These are phyloP conservation scores for Liparis tanakae DNA, from an alignment of 2,797 vertebrate genomes.

Conservation along the genomic window DNA sequence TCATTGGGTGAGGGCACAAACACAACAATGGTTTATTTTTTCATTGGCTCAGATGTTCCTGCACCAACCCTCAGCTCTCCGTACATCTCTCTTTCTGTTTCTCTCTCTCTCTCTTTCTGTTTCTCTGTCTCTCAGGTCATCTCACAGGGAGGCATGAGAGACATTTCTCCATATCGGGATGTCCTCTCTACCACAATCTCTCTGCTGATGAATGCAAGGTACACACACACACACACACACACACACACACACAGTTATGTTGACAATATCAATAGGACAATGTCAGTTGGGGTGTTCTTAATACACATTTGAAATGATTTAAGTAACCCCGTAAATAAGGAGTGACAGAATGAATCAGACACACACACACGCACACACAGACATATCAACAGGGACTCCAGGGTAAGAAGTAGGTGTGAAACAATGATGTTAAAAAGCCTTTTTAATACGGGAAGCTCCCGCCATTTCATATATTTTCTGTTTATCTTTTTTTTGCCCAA, in stretches of 20 bases:
- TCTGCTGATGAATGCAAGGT: constrained; percentile 99
- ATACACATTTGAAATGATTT: not conserved
- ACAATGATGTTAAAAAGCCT: too few species aligned
- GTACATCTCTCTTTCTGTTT: not conserved
- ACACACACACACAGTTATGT: constrained; percentile 5
- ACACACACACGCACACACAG: not conserved
- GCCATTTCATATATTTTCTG: not conserved
- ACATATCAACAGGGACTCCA: constrained; percentile 1
- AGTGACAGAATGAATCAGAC: not conserved
- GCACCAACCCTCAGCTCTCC: not conserved
- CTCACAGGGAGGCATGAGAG: constrained; percentile 96
- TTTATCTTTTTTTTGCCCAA: not conserved
- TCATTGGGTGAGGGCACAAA: constrained; percentile 86
- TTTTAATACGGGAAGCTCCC: not conserved
- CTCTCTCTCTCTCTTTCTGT: not conserved
- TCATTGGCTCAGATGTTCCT: not conserved
- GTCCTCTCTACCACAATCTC: constrained; percentile 96
- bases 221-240: constrained; percentile 51
- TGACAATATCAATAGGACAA: not conserved
- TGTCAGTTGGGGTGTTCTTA: not conserved
- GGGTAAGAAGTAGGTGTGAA: not conserved
- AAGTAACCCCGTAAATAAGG: too few species aligned
- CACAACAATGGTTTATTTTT: not conserved
- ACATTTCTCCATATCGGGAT: constrained; percentile 98
- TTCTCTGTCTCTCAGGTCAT: constrained; percentile 84